Percentiles rank a stretch among this genome's conserved stretches.
Evolutionary conservation across 2,113 vertebrate species (phyloP).

Genomic region (Grantiella picta): DNA sequence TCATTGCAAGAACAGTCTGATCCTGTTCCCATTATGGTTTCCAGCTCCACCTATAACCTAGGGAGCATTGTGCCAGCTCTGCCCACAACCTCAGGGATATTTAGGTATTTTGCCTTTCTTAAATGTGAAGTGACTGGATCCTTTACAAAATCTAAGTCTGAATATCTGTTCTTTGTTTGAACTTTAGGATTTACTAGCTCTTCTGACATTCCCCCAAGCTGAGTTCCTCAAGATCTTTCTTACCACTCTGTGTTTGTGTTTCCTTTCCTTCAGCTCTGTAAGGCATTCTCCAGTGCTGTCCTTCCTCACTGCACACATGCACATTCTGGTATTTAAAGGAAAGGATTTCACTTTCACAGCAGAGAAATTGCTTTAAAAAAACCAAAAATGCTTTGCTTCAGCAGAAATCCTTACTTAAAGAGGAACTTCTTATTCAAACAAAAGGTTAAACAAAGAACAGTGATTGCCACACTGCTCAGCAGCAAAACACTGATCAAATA

Average conservation of each 20-base stretch:
- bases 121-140: neutral
- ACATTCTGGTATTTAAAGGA: neutral
- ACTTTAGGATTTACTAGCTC: neutral
- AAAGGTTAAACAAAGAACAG: slow-evolving; percentile 1
- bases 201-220: neutral
- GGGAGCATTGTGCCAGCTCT: neutral
- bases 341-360: neutral
- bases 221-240: neutral
- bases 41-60: neutral
- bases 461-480: neutral
- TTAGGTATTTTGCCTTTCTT: neutral
- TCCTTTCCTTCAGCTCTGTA: neutral
- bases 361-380: neutral
- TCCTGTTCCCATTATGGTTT: neutral
- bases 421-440: neutral
- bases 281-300: neutral
- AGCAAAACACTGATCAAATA: neutral
- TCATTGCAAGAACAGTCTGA: neutral
- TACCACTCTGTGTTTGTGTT: neutral
- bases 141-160: neutral
- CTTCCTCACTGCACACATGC: neutral
- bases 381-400: neutral
- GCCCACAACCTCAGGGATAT: neutral
- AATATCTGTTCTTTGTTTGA: neutral
- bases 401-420: neutral